Base-by-base conservation (phyloP, 2,797 vertebrate species). In the Kryptopterus vitreolus region DNA sequence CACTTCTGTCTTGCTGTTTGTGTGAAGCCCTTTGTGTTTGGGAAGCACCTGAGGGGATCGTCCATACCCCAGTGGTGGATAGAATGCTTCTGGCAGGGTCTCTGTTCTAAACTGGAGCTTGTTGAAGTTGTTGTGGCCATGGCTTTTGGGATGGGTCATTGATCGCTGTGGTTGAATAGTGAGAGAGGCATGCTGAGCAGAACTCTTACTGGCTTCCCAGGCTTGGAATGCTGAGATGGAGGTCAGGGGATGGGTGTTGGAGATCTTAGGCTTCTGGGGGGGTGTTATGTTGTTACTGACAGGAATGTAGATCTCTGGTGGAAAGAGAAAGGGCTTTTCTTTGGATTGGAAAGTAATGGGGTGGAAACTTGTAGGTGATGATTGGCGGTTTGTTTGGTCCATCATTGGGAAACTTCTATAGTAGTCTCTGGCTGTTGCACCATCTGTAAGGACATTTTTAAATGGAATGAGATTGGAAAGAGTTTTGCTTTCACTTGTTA, bases 1-100 rank as follows among this genome's bases (percentile, higher is more conserved):
- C 87, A 99, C 97, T 86, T 99, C 98, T 0, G 97, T 95, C 93
- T 98, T 99, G 94, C 97, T 98, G 92, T 98, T 97, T 85, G 97
- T 97, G 90, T 94, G 89, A 80, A 97, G 93, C 81, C 95, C 96
- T 85, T 95, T 95, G 85, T 96, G 96, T 82, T 95, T 95, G 26
- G 92, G 83, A 84, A 91, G 90, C 3, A 94, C 88, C 84, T 94
- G 94, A 0, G 93, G 92, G 0, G 94, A 82, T 71, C 94, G 92
- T 80, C 90, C 87, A 22, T 95, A 95, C 0, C 89, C 90, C 24
- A 94, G 38, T 0, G 95, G 92, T 16, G 95, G 92, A 10, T 92
- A 90, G 68, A 98, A 96, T 85, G 94, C 89, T 85, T 98, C 95
- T 0, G 95, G 93, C 2, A 95, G 93, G 78, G 96, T 96, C 90